These are phyloP conservation scores for Volucella inanis DNA, from an alignment of 2,888 invertebrate genomes.

Conservation along the genomic window DNA sequence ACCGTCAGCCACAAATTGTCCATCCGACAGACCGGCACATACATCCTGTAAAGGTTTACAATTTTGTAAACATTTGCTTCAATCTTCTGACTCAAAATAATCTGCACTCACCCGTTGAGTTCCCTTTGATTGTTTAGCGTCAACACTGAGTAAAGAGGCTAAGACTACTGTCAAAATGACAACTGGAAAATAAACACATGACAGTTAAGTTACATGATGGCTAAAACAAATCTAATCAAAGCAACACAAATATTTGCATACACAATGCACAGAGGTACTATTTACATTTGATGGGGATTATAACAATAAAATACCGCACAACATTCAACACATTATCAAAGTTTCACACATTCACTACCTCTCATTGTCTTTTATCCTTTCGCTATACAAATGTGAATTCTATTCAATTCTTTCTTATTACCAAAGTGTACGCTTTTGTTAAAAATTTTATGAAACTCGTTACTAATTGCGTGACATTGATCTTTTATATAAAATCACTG, in stretches of 20 bases:
- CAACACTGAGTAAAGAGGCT: slow-evolving; percentile 50
- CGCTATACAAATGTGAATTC: slow-evolving; percentile 10
- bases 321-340: background rate
- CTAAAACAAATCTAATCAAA: background rate
- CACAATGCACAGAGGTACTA: slow-evolving; percentile 5
- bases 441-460: slow-evolving; percentile 56
- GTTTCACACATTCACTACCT: slow-evolving; percentile 36
- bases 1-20: slow-evolving; percentile 55
- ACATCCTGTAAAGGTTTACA: slow-evolving; percentile 70
- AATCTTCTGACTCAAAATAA: background rate
- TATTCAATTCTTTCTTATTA: slow-evolving; percentile 41
- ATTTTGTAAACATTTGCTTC: background rate
- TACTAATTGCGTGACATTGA: slow-evolving; percentile 28
- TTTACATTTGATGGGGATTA: background rate
- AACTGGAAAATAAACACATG: slow-evolving; percentile 51
- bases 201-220: background rate
- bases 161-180: slow-evolving; percentile 59
- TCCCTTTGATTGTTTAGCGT: slow-evolving; percentile 28
- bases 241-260: background rate
- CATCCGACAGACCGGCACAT: slow-evolving; percentile 75
- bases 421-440: slow-evolving; percentile 45
- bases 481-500: slow-evolving; percentile 60
- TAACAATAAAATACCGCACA: background rate
- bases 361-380: slow-evolving; percentile 65
- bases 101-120: slow-evolving; percentile 54